Base-by-base conservation (phyloP, 2,113 vertebrate genomes). In the Mesoclemmys tuberculata region DNA sequence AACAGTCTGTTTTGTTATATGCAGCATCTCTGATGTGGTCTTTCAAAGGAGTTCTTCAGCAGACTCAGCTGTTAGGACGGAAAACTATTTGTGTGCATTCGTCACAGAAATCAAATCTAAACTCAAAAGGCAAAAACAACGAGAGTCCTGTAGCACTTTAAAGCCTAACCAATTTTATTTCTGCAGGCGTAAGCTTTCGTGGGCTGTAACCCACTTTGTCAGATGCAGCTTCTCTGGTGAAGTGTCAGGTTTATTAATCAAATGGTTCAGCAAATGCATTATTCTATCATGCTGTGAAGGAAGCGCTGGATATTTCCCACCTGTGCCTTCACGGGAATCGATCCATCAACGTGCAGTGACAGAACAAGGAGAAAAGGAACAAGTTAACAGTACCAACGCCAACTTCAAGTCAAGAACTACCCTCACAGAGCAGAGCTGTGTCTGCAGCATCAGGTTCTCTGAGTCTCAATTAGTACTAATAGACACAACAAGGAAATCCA, bases 361-460 rank as follows among this genome's bases (percentile, higher is more conserved):
- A 46, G 91, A 64, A 35, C 29, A 44, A 52, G 26, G n/a, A 82
- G 31, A 71, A 38, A 48, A 78, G 68, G 54, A 90, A 74, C 35
- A 12, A 85, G 46, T 35, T 74, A 41, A 5, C 48, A 68, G 87
- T 35, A 81, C 64, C n/a, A 6, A 8, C 2, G 1, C 84, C 79
- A 64, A n/a, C 10, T 0, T 8, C 0, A 0, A 48, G 7, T 55
- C 88, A 48, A 75, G 31, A 56, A 14, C 51, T 0, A 0, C 77
- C 54, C 27, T 5, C 46, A 8, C 46, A 46, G 46, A 87, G 74
- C 52, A 4, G 0, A 85, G 38, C 74, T 1, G 84, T 0, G 1
- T 3, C 3, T 1, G 74, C 81, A 68, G 55, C 0, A 0, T 1
- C 3, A 55, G 29, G 2, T 46, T 85, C 46, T 78, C 5, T 0